phyloP scores from a whole-genome alignment of 2,113 vertebrate species.

The Apodemus speciosus region DNA sequence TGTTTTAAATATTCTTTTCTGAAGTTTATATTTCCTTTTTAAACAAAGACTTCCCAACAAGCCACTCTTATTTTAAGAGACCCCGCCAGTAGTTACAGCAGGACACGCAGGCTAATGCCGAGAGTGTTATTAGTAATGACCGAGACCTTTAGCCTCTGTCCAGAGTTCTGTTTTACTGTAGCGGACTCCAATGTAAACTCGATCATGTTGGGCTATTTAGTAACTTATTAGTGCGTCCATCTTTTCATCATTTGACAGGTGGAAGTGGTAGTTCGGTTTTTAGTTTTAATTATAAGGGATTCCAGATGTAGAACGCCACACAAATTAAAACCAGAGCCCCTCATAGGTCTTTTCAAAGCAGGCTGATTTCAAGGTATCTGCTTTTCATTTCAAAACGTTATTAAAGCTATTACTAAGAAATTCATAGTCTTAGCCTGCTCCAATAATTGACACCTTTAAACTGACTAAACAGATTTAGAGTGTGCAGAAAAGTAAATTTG shows the following conservation, averaged over 20 bases:
- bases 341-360: conserved; percentile 98
- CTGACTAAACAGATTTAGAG: conserved; percentile 99
- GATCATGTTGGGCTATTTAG: conserved; percentile 89
- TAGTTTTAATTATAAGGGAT: conserved; percentile 99
- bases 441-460: conserved; percentile 99
- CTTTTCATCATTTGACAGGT: conserved; percentile 99
- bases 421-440: conserved; percentile 94
- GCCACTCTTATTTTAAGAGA: conserved; percentile 66
- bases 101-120: conserved; percentile 83
- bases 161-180: conserved; percentile 86
- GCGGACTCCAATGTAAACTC: conserved; percentile 83
- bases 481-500: conserved; percentile 98
- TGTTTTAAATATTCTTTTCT: conserved; percentile 64
- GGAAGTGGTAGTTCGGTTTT: conserved; percentile 98
- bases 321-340: conserved; percentile 99
- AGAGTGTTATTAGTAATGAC: conserved; percentile 85
- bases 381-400: conserved; percentile 99
- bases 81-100: conserved; percentile 55
- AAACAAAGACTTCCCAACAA: conserved; percentile 71
- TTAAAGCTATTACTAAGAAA: conserved; percentile 99
- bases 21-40: conserved; percentile 63
- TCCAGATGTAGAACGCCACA: conserved; percentile 97
- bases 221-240: conserved; percentile 98
- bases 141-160: conserved; percentile 87
- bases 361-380: conserved; percentile 97